These are phyloP conservation scores for Drosophila sp. DNA, from an alignment of 1,140 invertebrate genomes.

Conservation along the genomic window DNA sequence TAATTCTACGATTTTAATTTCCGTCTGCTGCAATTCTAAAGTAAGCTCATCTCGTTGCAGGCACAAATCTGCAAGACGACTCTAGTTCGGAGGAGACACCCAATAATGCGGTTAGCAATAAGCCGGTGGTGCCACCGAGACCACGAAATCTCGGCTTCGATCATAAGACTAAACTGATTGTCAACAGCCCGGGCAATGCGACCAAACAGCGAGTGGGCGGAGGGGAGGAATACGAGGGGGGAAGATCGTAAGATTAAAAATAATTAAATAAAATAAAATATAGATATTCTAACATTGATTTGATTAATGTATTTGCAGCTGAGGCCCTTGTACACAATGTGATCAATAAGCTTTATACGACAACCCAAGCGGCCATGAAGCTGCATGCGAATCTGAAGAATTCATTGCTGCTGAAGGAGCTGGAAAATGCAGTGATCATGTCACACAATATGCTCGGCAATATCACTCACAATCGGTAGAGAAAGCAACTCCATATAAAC, in stretches of 20 bases:
- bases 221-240: constrained; percentile 63
- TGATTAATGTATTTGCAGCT: constrained; percentile 53
- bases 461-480: constrained; percentile 79
- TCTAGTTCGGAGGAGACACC: constrained; percentile 90
- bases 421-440: constrained; percentile 85
- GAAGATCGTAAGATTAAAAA: constrained; percentile 69
- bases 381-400: constrained; percentile 82
- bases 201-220: constrained; percentile 52
- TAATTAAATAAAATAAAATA: too few relatives aligned
- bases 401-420: constrained; percentile 84
- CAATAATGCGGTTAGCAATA: constrained; percentile 85
- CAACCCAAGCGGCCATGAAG: constrained; percentile 82
- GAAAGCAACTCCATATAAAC: neutral
- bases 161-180: constrained; percentile 77
- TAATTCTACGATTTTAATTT: constrained; percentile 66
- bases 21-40: neutral
- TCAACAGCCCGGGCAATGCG: constrained; percentile 52
- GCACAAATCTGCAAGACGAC: constrained; percentile 87
- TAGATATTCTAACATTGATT: too few relatives aligned
- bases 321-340: constrained; percentile 84
- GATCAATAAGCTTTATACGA: constrained; percentile 83
- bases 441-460: constrained; percentile 85
- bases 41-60: constrained; percentile 11
- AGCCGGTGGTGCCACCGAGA: constrained; percentile 87
- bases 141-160: constrained; percentile 84